These are phyloP conservation scores for Aromia moschata DNA, from an alignment of 2,888 invertebrate genomes.

Conservation along the genomic window DNA sequence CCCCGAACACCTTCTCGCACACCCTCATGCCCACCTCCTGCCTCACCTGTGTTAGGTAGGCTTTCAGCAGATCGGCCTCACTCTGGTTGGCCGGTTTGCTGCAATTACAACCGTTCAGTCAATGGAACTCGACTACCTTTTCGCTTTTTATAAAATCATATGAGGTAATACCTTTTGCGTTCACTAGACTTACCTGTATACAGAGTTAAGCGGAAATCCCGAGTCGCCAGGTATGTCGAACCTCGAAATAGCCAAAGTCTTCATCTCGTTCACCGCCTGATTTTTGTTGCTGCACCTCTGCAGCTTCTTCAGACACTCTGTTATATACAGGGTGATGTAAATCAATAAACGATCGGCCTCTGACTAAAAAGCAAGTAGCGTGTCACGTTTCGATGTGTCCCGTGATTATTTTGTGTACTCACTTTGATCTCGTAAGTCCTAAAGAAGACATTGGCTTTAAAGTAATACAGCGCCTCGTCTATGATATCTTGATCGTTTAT, in stretches of 20 bases:
- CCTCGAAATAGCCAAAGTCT: constrained; percentile 90
- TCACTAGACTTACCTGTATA: constrained; percentile 46
- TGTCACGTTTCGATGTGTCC: background rate
- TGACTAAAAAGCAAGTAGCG: constrained; percentile 71
- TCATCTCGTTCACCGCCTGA: constrained; percentile 95
- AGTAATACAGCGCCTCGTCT: constrained; percentile 96
- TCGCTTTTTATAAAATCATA: too few species aligned
- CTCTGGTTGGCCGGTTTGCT: constrained; percentile 80
- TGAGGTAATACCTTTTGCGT: too few species aligned
- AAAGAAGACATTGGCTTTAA: constrained; percentile 99
- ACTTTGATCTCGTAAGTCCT: constrained; percentile 99
- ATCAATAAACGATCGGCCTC: constrained; percentile 97
- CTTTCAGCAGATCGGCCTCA: constrained; percentile 90
- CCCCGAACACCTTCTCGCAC: constrained; percentile 91
- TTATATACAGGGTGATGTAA: constrained; percentile 96
- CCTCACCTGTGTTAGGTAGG: constrained; percentile 92
- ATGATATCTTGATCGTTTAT: constrained; percentile 82
- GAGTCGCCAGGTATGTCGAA: constrained; percentile 97
- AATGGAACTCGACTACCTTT: too few species aligned
- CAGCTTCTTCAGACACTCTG: constrained; percentile 94
- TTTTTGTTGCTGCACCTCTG: constrained; percentile 90
- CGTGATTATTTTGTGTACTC: constrained; percentile 32
- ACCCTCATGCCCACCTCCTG: constrained; percentile 95
- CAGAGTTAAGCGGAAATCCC: constrained; percentile 76
- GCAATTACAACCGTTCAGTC: constrained; percentile 31